Percentiles rank a stretch among this genome's conserved stretches.
Evolutionary conservation across 2,888 invertebrate species (phyloP).

Genomic region (Romanomermis culicivorax): DNA sequence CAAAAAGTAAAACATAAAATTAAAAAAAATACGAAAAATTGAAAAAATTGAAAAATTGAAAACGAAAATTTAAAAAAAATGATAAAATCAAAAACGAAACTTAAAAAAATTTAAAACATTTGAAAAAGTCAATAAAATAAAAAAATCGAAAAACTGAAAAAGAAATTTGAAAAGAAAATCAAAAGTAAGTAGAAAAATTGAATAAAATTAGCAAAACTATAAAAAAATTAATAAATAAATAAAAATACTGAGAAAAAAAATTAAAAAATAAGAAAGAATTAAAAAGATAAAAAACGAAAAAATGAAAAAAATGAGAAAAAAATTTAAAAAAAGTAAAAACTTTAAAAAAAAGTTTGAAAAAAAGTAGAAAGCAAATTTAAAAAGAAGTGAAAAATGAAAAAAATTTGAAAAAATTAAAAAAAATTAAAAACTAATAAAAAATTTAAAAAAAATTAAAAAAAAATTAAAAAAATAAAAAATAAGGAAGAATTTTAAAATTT

Average conservation of each 20-base stretch:
- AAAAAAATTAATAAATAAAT: too few species aligned
- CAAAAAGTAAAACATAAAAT: not conserved
- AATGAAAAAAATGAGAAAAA: not conserved
- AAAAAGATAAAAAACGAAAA: not conserved
- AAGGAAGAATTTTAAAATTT: not conserved
- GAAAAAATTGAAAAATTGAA: not conserved
- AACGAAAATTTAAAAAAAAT: not conserved
- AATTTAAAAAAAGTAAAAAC: not conserved
- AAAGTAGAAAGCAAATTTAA: not conserved
- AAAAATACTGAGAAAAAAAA: too few species aligned
- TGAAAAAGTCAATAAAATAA: not conserved
- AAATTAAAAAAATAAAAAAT: not conserved
- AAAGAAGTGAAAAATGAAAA: not conserved
- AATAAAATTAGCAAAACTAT: too few species aligned
- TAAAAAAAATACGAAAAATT: not conserved
- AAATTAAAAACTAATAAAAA: too few species aligned
- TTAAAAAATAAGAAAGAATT: too few species aligned
- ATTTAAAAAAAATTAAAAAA: too few species aligned
- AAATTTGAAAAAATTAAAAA: too few species aligned
- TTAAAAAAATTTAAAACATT: not conserved
- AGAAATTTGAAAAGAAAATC: not conserved
- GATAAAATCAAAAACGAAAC: conserved; percentile 2
- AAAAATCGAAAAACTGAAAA: not conserved
- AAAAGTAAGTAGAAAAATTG: not conserved
- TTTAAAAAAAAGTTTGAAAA: not conserved